These are phyloP conservation scores for Cervus canadensis DNA, from an alignment of 2,113 vertebrate species.

Conservation along the genomic window DNA sequence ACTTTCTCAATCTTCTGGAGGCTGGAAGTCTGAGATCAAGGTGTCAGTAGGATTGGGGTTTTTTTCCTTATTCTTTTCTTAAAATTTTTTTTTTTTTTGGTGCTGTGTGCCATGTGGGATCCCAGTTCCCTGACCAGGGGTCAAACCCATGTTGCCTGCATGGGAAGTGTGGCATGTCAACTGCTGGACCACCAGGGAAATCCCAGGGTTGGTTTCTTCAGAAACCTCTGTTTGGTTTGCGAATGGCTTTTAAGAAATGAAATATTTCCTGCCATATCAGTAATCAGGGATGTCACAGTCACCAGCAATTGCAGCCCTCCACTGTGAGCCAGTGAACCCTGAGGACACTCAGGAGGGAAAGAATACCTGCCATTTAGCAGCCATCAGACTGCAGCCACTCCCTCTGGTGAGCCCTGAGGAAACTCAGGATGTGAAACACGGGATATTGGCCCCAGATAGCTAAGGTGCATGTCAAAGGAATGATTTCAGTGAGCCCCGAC, in stretches of 20 bases:
- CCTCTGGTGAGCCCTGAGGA: neutral
- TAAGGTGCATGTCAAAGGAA: neutral
- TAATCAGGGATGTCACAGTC: neutral
- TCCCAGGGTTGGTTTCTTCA: neutral
- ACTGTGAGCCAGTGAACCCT: neutral
- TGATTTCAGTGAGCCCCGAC: neutral
- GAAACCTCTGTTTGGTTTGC: neutral
- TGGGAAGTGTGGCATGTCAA: neutral
- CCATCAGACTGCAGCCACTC: neutral
- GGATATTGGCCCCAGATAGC: neutral
- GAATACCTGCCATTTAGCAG: neutral
- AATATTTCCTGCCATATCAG: neutral
- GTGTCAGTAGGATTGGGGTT: neutral
- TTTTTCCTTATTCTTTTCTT: neutral
- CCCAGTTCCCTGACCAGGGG: neutral
- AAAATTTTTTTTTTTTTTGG: neutral
- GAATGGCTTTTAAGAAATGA: neutral
- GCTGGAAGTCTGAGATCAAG: neutral
- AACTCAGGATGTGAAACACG: neutral
- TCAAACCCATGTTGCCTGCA: neutral
- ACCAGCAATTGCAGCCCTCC: neutral
- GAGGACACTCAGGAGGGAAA: neutral
- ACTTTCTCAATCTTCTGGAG: neutral
- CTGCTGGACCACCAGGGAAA: accelerated
- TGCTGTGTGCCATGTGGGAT: neutral